Evolutionary conservation across 2,888 invertebrate genomes (phyloP).

Genomic region (Andricus curvator): DNA sequence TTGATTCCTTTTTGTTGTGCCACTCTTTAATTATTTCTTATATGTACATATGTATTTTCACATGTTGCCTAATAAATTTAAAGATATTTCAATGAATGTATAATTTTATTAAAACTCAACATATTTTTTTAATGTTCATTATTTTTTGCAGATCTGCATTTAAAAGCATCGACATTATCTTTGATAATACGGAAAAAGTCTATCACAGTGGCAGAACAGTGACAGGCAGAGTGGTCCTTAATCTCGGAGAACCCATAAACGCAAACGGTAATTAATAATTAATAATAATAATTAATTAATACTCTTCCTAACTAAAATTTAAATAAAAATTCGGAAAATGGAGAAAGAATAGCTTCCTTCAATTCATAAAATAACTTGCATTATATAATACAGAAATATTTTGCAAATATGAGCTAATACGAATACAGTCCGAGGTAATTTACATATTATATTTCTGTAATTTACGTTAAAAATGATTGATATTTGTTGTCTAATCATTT

Average conservation of each 20-base stretch:
- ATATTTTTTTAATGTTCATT: neutral
- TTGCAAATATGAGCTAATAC: neutral
- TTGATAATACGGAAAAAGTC: constrained; percentile 66
- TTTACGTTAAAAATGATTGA: too few species aligned
- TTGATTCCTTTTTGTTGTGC: too few species aligned
- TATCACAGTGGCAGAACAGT: constrained; percentile 64
- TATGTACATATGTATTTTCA: too few species aligned
- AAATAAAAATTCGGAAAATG: too few species aligned
- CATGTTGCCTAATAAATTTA: too few species aligned
- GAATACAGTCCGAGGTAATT: too few species aligned
- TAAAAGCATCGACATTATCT: constrained; percentile 59
- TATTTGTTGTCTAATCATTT: too few species aligned
- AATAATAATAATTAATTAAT: too few species aligned
- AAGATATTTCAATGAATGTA: neutral
- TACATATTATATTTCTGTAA: too few species aligned
- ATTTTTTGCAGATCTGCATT: constrained; percentile 62
- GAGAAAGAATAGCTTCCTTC: too few species aligned
- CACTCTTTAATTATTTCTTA: too few species aligned
- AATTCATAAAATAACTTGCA: too few species aligned
- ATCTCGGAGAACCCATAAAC: constrained; percentile 58
- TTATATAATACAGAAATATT: neutral
- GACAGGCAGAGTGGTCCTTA: constrained; percentile 62
- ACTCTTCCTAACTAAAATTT: neutral
- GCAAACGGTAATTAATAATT: constrained; percentile 65
- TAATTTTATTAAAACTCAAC: neutral